Base-by-base conservation (phyloP, 1,140 invertebrate genomes). In the Apocrypta bakeri region DNA sequence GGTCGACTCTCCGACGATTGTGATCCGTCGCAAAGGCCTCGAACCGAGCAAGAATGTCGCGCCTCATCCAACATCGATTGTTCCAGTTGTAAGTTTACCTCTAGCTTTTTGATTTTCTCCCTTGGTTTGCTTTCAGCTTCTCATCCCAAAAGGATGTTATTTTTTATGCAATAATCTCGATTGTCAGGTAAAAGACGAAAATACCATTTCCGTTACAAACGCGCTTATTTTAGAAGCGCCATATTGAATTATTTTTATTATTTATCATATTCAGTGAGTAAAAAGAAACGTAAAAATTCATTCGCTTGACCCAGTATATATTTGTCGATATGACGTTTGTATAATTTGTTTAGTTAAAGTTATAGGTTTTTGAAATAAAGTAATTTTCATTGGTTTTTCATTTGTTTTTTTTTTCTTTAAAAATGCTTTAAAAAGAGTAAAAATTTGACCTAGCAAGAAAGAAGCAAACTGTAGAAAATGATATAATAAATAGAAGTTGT, bases 1-100 rank as follows among this genome's bases (percentile, higher is more conserved):
- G 90, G 90, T 21, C 89, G 92, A 37, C 90, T 93, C n/a, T 93
- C 92, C 64, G 90, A 90, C 31, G 89, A 91, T 71, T 95, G 94
- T 85, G 92, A 94, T 69, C 87, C 86, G 14, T 76, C 87, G 14
- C 88, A 91, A 72, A 90, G 92, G 82, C 94, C 94, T 14, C 84
- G 88, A 37, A 84, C 88, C 25, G 87, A 90, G 21, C 89, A 91
- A 83, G 88, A 91, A 77, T 93, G 93, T 87, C 89, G 89, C 84
- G 12, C 40, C 21, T 14, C 33, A 0, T 88, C 87, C 74, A 89
- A 87, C 83, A 82, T 88, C 61, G 87, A 87, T 56, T 92, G 91
- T 84, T 84, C 88, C 68, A 89, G 82, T 81, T 90, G 91, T 92
- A 88, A 91, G 90, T 88, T 31, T 83, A 79, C 80, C 48, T 21